Percentiles rank a stretch among this genome's conserved stretches.
Evolutionary conservation across 37 sponge, comb jelly and placozoan species (phyloP).

Genomic region (Crambe crambe): DNA sequence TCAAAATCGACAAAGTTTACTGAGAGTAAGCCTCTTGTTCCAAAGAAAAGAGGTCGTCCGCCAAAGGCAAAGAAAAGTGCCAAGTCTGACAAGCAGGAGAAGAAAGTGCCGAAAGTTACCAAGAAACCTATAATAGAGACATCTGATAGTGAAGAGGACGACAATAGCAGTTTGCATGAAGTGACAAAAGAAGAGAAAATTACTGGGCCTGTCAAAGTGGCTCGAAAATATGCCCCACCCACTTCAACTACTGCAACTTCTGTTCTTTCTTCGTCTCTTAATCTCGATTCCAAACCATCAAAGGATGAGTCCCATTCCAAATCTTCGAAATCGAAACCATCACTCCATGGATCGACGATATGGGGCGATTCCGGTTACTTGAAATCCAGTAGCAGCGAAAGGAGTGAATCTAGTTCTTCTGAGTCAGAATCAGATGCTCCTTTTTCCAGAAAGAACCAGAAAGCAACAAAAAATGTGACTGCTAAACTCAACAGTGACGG

Average conservation of each 20-base stretch:
- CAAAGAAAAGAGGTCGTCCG: background rate
- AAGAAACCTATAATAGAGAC: background rate
- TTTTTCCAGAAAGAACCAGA: background rate
- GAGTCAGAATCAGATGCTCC: background rate
- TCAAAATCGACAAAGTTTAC: background rate
- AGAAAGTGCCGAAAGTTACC: background rate
- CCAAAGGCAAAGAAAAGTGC: background rate
- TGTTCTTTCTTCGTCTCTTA: background rate
- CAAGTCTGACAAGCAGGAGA: background rate
- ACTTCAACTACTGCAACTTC: background rate
- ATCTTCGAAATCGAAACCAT: background rate
- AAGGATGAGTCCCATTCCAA: background rate
- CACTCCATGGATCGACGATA: background rate
- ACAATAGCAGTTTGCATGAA: background rate
- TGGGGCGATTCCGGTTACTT: conserved; percentile 10
- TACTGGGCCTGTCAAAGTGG: background rate
- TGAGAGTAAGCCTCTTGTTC: background rate
- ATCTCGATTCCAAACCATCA: background rate
- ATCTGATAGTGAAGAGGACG: background rate
- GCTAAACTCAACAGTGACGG: background rate
- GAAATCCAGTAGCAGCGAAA: conserved; percentile 12
- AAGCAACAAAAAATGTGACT: no score
- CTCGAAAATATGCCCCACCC: background rate
- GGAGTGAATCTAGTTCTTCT: background rate
- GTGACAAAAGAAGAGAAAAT: background rate